Evolutionary conservation across 2,113 vertebrate species (phyloP), one percentile per base, ranked within the genome.

Genomic region (Cervus canadensis): DNA sequence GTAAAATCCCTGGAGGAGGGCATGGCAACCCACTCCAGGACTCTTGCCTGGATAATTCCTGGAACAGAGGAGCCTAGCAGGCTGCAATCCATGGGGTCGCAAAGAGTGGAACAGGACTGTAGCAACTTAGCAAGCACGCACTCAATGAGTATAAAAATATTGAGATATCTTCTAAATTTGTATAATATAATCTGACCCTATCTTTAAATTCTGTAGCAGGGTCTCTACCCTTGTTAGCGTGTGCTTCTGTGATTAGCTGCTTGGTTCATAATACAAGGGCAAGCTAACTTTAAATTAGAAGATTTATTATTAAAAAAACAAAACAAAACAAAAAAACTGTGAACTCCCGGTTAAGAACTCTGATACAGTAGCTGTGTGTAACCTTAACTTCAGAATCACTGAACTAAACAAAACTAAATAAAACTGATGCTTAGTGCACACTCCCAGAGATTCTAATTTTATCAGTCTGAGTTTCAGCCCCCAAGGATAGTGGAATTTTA

Each of bases 101-200:
- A 76, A 76, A 76, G 71, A 76, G 36, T 26, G 71, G 71, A 43
- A 14, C 3, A 76, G 16, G 23, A 76, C 71, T 76, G 36, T 43
- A 76, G 71, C 3, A 0, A 26, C 36, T 26, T 26, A 26, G 36
- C 23, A 76, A 76, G 23, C 11, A 43, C 0, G 0, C 12, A 26
- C 23, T 1, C 0, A 0, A 43, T 43, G 71, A 59, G 3, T 48
- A 45, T 21, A 93, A 50, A 67, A 45, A 40, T 43, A 2, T 54
- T 43, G 17, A 64, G 9, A 25, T 78, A 57, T 4, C 17, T 90
- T 19, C 13, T 83, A 62, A 33, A 45, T 82, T 30, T 83, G 16
- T 57, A 2, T 26, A 87, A 78, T 52, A 2, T 45, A 8, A 50
- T 33, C 40, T 59, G 2, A 64, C 15, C 50, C 4, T 33, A 5